These are phyloP conservation scores for Microtus ochrogaster DNA, from an alignment of 2,113 vertebrate species.

Conservation along the genomic window DNA sequence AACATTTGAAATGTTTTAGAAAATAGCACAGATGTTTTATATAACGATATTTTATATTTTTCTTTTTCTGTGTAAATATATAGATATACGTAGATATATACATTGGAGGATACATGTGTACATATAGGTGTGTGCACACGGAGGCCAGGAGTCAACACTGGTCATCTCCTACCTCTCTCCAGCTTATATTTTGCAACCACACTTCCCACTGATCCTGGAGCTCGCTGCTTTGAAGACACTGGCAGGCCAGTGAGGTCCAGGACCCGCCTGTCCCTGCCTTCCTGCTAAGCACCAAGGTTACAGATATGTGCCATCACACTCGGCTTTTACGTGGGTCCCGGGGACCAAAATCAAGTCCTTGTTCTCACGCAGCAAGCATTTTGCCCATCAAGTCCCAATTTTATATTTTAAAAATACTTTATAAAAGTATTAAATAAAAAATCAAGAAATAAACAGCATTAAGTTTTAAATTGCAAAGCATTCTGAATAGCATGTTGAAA, in stretches of 20 bases:
- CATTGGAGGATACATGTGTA: background rate
- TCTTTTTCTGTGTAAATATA: background rate
- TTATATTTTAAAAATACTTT: background rate
- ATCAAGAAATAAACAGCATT: background rate
- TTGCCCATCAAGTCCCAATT: too few relatives aligned
- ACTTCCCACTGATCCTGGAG: background rate
- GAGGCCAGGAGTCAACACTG: background rate
- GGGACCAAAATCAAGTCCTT: background rate
- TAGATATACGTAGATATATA: too few relatives aligned
- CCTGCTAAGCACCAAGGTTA: background rate
- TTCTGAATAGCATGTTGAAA: background rate
- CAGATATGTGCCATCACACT: too few relatives aligned
- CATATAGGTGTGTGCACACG: background rate
- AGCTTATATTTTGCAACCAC: background rate
- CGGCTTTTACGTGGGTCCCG: background rate
- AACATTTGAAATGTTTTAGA: background rate
- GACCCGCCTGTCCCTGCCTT: background rate
- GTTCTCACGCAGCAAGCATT: background rate
- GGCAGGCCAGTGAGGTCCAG: background rate
- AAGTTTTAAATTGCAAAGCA: background rate
- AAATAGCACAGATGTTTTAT: background rate
- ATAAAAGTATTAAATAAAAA: constrained; percentile 5
- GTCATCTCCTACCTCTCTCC: background rate
- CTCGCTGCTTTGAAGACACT: too few relatives aligned
- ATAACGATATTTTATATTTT: background rate